A percentile compares a stretch with the other conserved stretches of the same genome.
Evolutionary conservation across 2,888 invertebrate species (phyloP).

Genomic region (Theodoxus fluviatilis): DNA sequence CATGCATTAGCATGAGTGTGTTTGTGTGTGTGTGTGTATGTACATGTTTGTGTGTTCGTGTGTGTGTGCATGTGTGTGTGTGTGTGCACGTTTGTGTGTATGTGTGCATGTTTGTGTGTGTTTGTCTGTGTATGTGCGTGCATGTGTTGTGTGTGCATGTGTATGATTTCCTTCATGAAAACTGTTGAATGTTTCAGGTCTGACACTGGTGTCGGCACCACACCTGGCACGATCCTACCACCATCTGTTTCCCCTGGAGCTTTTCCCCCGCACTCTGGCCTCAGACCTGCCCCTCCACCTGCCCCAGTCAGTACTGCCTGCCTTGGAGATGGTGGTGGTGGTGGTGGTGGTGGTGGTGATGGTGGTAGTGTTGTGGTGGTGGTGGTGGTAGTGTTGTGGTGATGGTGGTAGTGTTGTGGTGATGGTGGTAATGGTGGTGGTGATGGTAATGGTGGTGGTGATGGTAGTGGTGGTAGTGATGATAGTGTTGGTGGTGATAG

Average conservation of each 20-base stretch:
- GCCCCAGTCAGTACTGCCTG: conserved; percentile 26
- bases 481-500: too few species aligned
- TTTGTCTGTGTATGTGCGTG: not conserved
- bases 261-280: conserved; percentile 76
- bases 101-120: not conserved
- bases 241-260: conserved; percentile 91
- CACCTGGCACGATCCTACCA: conserved; percentile 97
- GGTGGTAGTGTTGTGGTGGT: too few species aligned
- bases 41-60: not conserved
- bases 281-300: conserved; percentile 33
- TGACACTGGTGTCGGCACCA: conserved; percentile 96
- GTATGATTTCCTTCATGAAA: not conserved
- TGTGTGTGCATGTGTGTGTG: not conserved
- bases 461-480: too few species aligned
- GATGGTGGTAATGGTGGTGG: too few species aligned
- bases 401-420: too few species aligned
- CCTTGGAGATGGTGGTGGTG: not conserved
- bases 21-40: not conserved
- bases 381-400: too few species aligned
- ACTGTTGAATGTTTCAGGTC: conserved; percentile 66
- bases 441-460: too few species aligned
- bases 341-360: too few species aligned
- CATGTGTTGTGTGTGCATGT: not conserved
- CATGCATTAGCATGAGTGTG: too few species aligned
- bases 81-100: not conserved